Evolutionary conservation across 1,140 invertebrate genomes (phyloP), one percentile per base, ranked within the genome.

Genomic region (Drosophila pseudoobscura): DNA sequence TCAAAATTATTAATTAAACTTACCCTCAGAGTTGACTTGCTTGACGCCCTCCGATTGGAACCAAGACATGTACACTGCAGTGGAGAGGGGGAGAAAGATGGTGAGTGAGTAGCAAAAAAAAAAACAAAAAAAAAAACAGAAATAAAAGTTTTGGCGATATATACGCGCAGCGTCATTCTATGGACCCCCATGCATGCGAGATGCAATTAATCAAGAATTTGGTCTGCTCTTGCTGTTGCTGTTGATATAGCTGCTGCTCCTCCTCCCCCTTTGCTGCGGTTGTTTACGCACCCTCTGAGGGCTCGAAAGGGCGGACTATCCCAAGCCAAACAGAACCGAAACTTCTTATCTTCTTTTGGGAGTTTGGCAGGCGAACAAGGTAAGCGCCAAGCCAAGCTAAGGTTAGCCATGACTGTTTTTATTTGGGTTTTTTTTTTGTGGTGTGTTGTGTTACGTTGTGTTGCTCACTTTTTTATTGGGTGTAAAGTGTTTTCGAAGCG

Each of bases 1-100:
- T 75, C 68, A 64, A 90, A 90, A 89, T 90, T 83, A 83, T 87
- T 89, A 89, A 87, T 87, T 89, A 80, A 89, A 90, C 90, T 91
- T 91, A 91, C 90, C 85, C 59, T 91, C 87, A 22, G 75, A 69
- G 80, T 91, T 91, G 69, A 91, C 76, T 83, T 88, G 64, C 71
- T 66, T 76, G 52, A 68, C 75, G 62, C 66, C 63, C 59, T 80
- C 71, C 54, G 66, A 55, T 61, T 90, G 85, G 53, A 87, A 80
- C 41, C 60, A 82, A 49, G 66, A 68, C 54, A 84, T 74, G 49
- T 89, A 84, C 52, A 77, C 85, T 90, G 75, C 56, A 91, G 89
- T 41, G 53, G 46, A 62, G 57, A 73, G 15, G 65, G n/a, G 68
- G 20, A 55, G 43, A 43, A 56, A 45, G 6, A 50, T 29, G 9